Evolutionary conservation across 2,113 vertebrate genomes (phyloP).

Genomic region (Oreotragus oreotragus): DNA sequence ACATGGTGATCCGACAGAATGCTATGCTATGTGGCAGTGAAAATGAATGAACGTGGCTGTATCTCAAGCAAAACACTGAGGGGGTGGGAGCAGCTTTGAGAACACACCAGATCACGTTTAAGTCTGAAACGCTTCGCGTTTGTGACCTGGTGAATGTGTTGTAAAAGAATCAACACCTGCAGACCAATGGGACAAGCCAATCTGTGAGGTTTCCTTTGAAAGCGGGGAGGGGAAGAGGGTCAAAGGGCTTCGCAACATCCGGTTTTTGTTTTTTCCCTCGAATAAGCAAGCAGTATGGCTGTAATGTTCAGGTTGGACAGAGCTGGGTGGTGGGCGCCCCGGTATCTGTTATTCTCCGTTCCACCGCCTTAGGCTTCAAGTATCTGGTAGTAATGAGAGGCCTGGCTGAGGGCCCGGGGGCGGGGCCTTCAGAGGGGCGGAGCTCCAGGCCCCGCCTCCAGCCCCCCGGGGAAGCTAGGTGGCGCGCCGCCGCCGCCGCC

Average conservation of each 20-base stretch:
- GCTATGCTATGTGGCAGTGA: background rate
- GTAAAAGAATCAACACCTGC: background rate
- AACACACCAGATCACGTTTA: background rate
- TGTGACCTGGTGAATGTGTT: background rate
- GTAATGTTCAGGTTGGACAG: background rate
- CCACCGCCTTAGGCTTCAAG: background rate
- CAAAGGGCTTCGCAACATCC: background rate
- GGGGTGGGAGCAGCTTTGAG: background rate
- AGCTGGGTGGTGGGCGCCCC: background rate
- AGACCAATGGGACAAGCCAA: background rate
- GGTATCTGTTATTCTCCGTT: background rate
- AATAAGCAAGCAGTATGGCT: conserved; percentile 1
- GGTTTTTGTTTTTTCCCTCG: background rate
- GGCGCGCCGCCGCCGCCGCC: background rate
- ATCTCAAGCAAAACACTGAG: background rate
- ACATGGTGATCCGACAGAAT: background rate
- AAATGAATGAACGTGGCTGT: background rate
- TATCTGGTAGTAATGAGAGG: background rate
- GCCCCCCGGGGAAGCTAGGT: background rate
- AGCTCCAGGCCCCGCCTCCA: background rate
- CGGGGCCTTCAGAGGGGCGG: background rate
- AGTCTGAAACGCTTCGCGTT: background rate
- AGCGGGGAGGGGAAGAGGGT: background rate
- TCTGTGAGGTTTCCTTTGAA: background rate
- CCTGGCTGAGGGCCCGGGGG: background rate